A percentile compares a stretch with the other conserved stretches of the same genome.
phyloP scores from a whole-genome alignment of 2,113 vertebrate species.

The Hystrix brachyura region DNA sequence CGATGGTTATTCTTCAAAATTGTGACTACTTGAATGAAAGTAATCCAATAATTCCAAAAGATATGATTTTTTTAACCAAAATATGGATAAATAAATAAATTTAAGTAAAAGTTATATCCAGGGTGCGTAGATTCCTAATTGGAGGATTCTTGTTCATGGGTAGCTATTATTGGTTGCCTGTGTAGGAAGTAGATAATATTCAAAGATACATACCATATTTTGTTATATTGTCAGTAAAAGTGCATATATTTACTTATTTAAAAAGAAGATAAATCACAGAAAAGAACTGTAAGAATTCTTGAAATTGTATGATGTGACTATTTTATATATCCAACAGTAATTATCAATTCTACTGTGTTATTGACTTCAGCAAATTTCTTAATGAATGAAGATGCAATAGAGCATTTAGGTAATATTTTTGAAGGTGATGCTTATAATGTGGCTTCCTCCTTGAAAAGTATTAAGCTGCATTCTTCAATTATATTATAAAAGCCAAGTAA shows the following conservation, averaged over 20 bases:
- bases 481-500: conserved; percentile 37
- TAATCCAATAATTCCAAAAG: background rate
- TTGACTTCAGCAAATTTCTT: background rate
- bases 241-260: background rate
- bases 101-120: background rate
- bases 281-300: background rate
- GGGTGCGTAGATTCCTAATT: background rate
- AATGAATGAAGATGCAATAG: background rate
- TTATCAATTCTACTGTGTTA: background rate
- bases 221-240: background rate
- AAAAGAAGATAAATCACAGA: background rate
- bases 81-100: background rate
- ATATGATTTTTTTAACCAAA: background rate
- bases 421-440: background rate
- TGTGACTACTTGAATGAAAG: background rate
- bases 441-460: background rate
- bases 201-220: background rate
- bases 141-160: background rate
- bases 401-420: conserved; percentile 9
- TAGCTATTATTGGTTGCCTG: background rate
- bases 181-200: background rate
- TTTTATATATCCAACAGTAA: background rate
- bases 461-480: background rate
- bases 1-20: background rate
- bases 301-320: background rate